A percentile compares a stretch with the other conserved stretches of the same genome.
phyloP scores from a whole-genome alignment of 37 sponge, comb jelly and placozoan genomes.

The Agelas oroides region DNA sequence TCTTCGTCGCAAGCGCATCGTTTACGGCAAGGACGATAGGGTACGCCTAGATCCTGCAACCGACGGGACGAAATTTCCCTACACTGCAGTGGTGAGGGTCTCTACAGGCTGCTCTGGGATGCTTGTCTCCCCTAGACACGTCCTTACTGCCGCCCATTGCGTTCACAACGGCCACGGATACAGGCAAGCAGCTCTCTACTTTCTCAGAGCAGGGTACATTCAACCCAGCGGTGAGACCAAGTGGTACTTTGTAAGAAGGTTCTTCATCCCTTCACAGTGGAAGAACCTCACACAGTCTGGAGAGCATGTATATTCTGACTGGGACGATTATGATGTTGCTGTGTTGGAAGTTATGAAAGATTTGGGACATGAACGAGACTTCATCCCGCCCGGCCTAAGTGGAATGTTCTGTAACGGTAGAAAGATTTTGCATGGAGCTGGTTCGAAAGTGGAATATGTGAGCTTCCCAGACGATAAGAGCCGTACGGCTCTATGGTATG shows the following conservation, averaged over 20 bases:
- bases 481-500: constrained; percentile 61
- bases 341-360: constrained; percentile 48
- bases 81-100: constrained; percentile 71
- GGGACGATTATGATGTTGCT: constrained; percentile 84
- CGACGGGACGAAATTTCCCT: constrained; percentile 66
- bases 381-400: constrained; percentile 72
- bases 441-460: constrained; percentile 60
- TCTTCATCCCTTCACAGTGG: constrained; percentile 78
- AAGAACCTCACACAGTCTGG: constrained; percentile 18
- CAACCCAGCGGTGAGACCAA: constrained; percentile 25
- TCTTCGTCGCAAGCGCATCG: constrained; percentile 37
- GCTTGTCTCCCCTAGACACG: constrained; percentile 51
- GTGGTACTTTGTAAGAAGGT: constrained; percentile 58
- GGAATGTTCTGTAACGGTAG: constrained; percentile 50
- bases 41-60: constrained; percentile 54
- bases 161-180: constrained; percentile 69
- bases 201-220: constrained; percentile 63
- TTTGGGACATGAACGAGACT: constrained; percentile 32
- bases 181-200: constrained; percentile 39
- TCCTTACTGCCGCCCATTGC: constrained; percentile 92
- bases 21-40: constrained; percentile 83
- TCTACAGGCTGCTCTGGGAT: constrained; percentile 91
- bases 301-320: constrained; percentile 39
- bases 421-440: constrained; percentile 53
- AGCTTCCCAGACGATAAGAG: constrained; percentile 91